phyloP scores from a whole-genome alignment of 2,888 invertebrate genomes.

The Pandemis heparana region DNA sequence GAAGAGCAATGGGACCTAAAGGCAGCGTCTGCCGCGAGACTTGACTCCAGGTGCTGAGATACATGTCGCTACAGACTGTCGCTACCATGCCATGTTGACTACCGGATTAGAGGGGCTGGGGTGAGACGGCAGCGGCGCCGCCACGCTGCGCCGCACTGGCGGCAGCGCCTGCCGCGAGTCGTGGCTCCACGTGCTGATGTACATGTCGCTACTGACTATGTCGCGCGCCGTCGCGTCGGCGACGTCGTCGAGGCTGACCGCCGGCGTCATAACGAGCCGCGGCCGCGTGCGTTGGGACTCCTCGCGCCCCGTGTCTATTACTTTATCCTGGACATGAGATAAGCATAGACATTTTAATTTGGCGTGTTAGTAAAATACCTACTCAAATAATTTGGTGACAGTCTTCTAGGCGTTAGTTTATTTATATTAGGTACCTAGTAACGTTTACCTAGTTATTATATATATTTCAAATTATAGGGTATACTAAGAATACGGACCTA shows the following conservation, averaged over 20 bases:
- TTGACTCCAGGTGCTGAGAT: no score
- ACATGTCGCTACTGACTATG: background rate
- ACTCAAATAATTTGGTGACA: no score
- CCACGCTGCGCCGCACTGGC: background rate
- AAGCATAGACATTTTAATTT: background rate
- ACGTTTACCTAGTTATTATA: no score
- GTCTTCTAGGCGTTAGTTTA: no score
- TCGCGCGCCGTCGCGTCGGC: constrained; percentile 6
- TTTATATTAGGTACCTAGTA: no score
- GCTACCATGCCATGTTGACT: background rate
- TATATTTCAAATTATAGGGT: no score
- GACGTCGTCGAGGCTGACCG: constrained; percentile 32
- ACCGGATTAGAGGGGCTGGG: constrained; percentile 3
- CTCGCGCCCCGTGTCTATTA: constrained; percentile 6
- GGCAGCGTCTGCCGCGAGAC: no score
- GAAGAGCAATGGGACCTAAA: no score
- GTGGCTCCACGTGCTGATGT: background rate
- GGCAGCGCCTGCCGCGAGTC: background rate
- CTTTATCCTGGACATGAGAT: background rate
- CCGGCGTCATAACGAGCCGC: constrained; percentile 29
- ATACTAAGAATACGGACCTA: no score
- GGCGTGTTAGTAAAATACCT: no score
- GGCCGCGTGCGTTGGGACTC: constrained; percentile 21
- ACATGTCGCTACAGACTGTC: background rate
- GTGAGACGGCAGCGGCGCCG: background rate